Base-by-base conservation (phyloP, 2,113 vertebrate genomes). In the Odontesthes bonariensis region DNA sequence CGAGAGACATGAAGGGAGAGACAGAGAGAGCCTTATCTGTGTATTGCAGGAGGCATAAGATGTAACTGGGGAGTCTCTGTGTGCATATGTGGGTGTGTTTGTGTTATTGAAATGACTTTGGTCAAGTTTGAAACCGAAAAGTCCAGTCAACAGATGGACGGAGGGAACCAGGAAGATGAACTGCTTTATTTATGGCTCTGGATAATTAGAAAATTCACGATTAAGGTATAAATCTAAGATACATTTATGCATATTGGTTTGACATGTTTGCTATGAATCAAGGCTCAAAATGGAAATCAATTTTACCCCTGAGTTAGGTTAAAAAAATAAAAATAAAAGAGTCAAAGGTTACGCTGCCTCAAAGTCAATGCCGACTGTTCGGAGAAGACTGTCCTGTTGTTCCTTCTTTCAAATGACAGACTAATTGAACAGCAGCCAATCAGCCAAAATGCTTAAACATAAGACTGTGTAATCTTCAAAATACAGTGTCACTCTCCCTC, bases 41-140 rank as follows among this genome's bases (percentile, higher is more conserved):
- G 71, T 83, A 81, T 73, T 91, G 89, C 91, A 92, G 91, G 86
- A 90, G 89, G 91, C 87, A 84, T 77, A 81, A 86, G 82, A 87
- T 88, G 88, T 83, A 91, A 89, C 91, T 84, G 68, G 89, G 88
- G 88, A 90, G 80, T 65, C 64, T 65, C 75, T 80, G 76, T 69
- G 83, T 66, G 83, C 70, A 5, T 27, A 27, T 81, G 66, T 78
- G 70, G 72, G 65, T 51, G 58, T 47, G 69, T 73, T 51, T 62
- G 83, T 89, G 90, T 88, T 91, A 89, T 92, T 92, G 89, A 90
- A 91, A 83, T 91, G 89, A 92, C 91, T 92, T 92, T 92, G 91
- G 88, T 89, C 85, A 91, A 92, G 85, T 92, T 90, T 75, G 73
- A 69, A 89, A 82, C 77, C 38, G 66, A 60, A 90, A 82, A 86